Evolutionary conservation across 2,888 invertebrate species (phyloP), one percentile per base, ranked within the genome.

Genomic region (Rhingia rostrata): DNA sequence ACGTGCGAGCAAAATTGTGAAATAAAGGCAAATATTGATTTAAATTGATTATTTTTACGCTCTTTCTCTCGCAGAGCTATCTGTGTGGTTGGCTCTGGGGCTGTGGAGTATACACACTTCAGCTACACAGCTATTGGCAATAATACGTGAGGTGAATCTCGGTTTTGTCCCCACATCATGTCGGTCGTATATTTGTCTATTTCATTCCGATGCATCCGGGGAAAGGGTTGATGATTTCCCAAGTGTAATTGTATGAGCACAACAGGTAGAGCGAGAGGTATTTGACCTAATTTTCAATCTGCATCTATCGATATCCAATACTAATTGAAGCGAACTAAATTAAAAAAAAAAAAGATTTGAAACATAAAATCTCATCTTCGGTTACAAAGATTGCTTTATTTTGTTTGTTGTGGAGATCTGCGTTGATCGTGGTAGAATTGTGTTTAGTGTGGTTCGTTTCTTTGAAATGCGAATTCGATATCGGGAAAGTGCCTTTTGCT

Each of bases 151-250:
- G 69, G 63, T 64, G 75, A 58, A 69, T 69, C 33, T 58, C 7
- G 4, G 7, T 10, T n/a, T n/a, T 14, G 12, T 30, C 58, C 37
- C 2, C 22, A 6, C 35, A 14, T 4, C 43, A 35, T 33, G 33
- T 39, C 32, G 9, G 9, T 39, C 37, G 4, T 45, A 12, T 6
- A 49, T 35, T 32, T 47, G 45, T 33, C 32, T 37, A 47, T 73
- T 63, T 63, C 45, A 54, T 56, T 54, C 37, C 56, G 35, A 39
- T 61, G 39, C 39, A 64, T 64, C 54, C 56, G 41, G 53, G 43
- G 45, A 63, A 78, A 69, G 72, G 82, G 83, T 73, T 73, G 69
- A 74, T 73, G 67, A 77, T 83, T 83, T 73, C 78, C 78, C 73
- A 78, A 83, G 78, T 67, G 73, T 69, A 83, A 73, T 78, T 73